Conservation (phyloP, 2,113 vertebrate species). For the Albula glossodonta region DNA sequence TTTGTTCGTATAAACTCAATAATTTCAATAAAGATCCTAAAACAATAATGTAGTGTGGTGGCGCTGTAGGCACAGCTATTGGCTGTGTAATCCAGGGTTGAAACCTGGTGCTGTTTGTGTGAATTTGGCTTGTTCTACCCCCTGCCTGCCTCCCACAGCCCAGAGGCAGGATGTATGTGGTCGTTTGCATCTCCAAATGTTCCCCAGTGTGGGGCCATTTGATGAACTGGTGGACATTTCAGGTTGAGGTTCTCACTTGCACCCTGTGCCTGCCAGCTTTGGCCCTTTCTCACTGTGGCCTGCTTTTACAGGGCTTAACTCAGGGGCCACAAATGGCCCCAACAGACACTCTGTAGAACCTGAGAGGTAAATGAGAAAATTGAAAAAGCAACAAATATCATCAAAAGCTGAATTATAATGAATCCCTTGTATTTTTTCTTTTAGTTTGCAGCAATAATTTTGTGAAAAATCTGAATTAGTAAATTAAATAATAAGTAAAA, state of each 20-base stretch:
- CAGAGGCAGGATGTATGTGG: background rate
- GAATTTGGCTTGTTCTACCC: background rate
- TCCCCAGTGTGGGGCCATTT: background rate
- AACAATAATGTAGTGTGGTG: background rate
- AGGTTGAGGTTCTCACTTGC: background rate
- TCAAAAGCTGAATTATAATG: no score
- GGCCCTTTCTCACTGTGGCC: background rate
- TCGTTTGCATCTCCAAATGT: background rate
- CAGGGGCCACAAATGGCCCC: no score
- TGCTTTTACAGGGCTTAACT: no score
- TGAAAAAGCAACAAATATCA: no score
- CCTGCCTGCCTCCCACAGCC: background rate
- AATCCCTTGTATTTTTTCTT: no score
- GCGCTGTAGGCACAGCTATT: background rate
- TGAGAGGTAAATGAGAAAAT: no score
- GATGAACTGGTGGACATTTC: background rate
- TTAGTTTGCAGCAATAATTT: no score
- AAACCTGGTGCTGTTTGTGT: background rate
- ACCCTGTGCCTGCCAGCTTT: background rate
- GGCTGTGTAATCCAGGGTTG: background rate
- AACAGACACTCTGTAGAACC: no score
- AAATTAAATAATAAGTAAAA: no score
- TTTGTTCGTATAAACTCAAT: background rate
- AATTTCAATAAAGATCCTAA: background rate
- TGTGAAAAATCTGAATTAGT: no score